These are phyloP conservation scores for Parascotia fuliginaria DNA, from an alignment of 2,888 invertebrate species.

Conservation along the genomic window DNA sequence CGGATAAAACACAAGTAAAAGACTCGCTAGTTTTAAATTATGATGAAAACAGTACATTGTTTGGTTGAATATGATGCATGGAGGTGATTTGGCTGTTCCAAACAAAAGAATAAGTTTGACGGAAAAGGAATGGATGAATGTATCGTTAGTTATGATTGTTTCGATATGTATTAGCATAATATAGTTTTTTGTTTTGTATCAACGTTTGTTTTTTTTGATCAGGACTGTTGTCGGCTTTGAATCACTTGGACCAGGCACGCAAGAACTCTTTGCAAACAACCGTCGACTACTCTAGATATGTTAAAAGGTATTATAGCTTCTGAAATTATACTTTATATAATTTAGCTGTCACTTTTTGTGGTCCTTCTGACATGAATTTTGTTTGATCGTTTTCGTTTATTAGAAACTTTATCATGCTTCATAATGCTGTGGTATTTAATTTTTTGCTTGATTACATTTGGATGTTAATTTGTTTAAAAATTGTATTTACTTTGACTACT, in stretches of 20 bases:
- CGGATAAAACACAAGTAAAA: conserved; percentile 52
- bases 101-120: conserved; percentile 83
- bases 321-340: conserved; percentile 39
- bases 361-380: conserved; percentile 29
- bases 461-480: conserved; percentile 38
- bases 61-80: conserved; percentile 79
- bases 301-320: conserved; percentile 87
- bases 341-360: conserved; percentile 46
- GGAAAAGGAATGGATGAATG: conserved; percentile 74
- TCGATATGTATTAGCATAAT: conserved; percentile 73
- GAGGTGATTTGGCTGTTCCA: conserved; percentile 79
- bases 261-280: conserved; percentile 88
- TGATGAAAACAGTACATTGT: conserved; percentile 82
- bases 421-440: conserved; percentile 28
- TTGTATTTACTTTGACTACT: conserved; percentile 26
- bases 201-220: conserved; percentile 49
- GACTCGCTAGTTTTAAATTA: conserved; percentile 59
- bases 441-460: conserved; percentile 37
- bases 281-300: conserved; percentile 95
- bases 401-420: conserved; percentile 39
- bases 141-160: conserved; percentile 77
- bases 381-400: conserved; percentile 32
- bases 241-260: conserved; percentile 80
- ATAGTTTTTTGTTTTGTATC: conserved; percentile 54
- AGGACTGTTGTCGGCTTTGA: conserved; percentile 82